These are phyloP conservation scores for Oppia nitens DNA, from an alignment of 1,140 invertebrate species.

Conservation along the genomic window DNA sequence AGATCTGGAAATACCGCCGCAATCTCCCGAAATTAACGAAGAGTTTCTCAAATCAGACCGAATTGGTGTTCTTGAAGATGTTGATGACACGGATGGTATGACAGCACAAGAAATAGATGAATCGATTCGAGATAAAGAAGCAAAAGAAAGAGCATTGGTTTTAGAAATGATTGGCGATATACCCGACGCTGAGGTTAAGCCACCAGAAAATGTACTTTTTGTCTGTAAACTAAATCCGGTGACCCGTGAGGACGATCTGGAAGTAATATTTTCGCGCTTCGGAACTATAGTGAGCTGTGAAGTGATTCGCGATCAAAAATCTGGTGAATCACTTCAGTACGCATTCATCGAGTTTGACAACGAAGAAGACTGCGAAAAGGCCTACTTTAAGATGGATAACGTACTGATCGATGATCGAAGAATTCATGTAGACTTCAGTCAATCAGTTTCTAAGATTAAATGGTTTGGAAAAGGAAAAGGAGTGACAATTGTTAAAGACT, in stretches of 20 bases:
- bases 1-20: constrained; percentile 51
- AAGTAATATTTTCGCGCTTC: constrained; percentile 95
- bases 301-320: constrained; percentile 84
- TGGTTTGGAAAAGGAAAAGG: constrained; percentile 37
- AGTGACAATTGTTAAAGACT: constrained; percentile 1
- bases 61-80: constrained; percentile 83
- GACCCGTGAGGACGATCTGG: constrained; percentile 89
- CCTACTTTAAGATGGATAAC: constrained; percentile 99
- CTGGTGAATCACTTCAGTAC: constrained; percentile 90
- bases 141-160: constrained; percentile 87
- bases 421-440: constrained; percentile 99
- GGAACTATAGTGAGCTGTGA: constrained; percentile 87
- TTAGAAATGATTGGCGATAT: constrained; percentile 97
- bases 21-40: constrained; percentile 59
- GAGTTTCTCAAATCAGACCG: constrained; percentile 61
- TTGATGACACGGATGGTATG: constrained; percentile 77
- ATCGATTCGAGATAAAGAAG: constrained; percentile 74
- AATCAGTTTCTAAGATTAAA: constrained; percentile 82
- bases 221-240: constrained; percentile 99
- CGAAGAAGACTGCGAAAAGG: constrained; percentile 79
- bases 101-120: constrained; percentile 66
- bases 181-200: constrained; percentile 88
- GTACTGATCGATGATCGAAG: constrained; percentile 94
- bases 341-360: constrained; percentile 98
- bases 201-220: constrained; percentile 97